These are phyloP conservation scores for Anseranas semipalmata DNA, from an alignment of 2,113 vertebrate genomes.

Conservation along the genomic window DNA sequence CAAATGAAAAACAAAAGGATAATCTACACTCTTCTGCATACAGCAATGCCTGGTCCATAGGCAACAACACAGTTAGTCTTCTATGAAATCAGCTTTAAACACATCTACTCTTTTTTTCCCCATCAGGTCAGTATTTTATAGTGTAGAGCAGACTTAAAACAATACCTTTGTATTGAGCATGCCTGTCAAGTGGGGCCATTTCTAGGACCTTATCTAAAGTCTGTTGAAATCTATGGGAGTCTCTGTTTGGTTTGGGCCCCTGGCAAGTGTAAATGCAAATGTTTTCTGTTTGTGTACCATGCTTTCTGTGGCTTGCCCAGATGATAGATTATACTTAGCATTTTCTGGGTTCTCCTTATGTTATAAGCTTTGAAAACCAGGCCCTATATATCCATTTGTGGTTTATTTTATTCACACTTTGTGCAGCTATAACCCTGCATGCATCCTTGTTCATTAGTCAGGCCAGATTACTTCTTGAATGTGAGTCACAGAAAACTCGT, in stretches of 20 bases:
- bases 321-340: neutral
- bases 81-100: neutral
- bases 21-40: accelerated
- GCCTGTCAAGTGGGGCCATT: neutral
- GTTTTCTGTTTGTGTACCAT: neutral
- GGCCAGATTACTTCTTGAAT: neutral
- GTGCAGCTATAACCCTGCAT: neutral
- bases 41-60: neutral
- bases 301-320: neutral
- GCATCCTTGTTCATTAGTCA: neutral
- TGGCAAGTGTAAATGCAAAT: neutral
- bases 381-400: neutral
- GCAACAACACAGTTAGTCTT: neutral
- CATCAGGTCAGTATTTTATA: neutral
- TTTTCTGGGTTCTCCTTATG: neutral
- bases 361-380: neutral
- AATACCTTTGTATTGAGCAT: neutral
- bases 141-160: neutral
- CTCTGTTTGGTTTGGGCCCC: neutral
- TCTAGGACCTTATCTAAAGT: neutral
- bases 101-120: neutral
- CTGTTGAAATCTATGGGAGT: neutral
- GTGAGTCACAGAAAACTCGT: neutral
- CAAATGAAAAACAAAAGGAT: neutral
- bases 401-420: neutral